A percentile compares a stretch with the other conserved stretches of the same genome.
phyloP scores from a whole-genome alignment of 2,797 vertebrate genomes.

The Leptodactylus fallax region DNA sequence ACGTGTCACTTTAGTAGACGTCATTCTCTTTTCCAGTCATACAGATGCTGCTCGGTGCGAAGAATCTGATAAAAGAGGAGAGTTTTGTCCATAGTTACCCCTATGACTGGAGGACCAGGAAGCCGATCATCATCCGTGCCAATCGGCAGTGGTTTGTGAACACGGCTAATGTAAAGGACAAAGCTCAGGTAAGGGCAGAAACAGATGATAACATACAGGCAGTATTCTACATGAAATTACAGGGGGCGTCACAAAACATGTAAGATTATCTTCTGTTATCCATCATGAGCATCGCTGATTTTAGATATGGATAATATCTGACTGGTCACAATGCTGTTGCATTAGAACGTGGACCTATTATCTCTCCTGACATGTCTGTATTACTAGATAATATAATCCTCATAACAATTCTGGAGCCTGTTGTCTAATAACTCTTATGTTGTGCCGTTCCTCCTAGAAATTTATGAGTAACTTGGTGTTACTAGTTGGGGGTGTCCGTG shows the following conservation, averaged over 20 bases:
- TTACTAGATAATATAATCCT: too few species aligned
- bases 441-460: too few species aligned
- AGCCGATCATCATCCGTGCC: constrained; percentile 90
- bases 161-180: constrained; percentile 84
- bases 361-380: too few species aligned
- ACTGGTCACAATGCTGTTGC: too few species aligned
- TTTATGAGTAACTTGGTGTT: too few species aligned
- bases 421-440: too few species aligned
- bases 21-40: constrained; percentile 79
- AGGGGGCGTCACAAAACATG: too few species aligned
- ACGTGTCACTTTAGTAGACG: not conserved
- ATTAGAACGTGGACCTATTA: too few species aligned
- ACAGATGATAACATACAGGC: not conserved
- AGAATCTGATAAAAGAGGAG: constrained; percentile 88
- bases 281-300: too few species aligned
- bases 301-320: too few species aligned
- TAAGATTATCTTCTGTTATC: too few species aligned
- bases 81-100: constrained; percentile 90
- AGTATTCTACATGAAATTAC: not conserved
- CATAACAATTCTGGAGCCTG: not conserved
- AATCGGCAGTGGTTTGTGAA: constrained; percentile 98
- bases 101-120: constrained; percentile 95
- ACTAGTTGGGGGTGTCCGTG: too few species aligned
- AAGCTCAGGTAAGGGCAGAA: constrained; percentile 84
- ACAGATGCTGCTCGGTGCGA: constrained; percentile 83